Percentiles rank a stretch among this genome's conserved stretches.
phyloP scores from a whole-genome alignment of 2,888 invertebrate genomes.

The Meloe dianella region DNA sequence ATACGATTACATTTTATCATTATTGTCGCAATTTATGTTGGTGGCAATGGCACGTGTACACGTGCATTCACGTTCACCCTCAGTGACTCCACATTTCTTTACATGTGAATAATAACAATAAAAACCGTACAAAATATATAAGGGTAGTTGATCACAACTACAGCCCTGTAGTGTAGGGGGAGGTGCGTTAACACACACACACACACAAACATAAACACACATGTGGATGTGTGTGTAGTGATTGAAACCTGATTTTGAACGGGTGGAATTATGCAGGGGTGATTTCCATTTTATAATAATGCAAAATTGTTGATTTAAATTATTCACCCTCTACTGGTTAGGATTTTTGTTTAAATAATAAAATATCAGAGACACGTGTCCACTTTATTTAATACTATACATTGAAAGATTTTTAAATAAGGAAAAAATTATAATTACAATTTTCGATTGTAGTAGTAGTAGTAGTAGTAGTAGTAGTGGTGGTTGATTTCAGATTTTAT shows the following conservation, averaged over 20 bases:
- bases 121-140: neutral
- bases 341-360: neutral
- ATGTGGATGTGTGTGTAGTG: constrained; percentile 35
- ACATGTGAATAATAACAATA: constrained; percentile 10
- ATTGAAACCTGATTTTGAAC: constrained; percentile 46
- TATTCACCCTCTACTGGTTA: constrained; percentile 32
- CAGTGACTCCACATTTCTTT: neutral
- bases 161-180: constrained; percentile 7
- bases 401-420: neutral
- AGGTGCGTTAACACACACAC: neutral
- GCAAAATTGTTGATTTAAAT: constrained; percentile 33
- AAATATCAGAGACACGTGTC: constrained; percentile 1
- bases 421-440: constrained; percentile 8
- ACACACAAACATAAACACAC: too few relatives aligned
- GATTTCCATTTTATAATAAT: constrained; percentile 10
- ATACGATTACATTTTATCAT: neutral
- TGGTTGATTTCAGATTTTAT: neutral
- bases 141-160: constrained; percentile 10
- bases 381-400: neutral
- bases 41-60: constrained; percentile 7
- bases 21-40: too few relatives aligned
- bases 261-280: constrained; percentile 37
- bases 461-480: neutral
- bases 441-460: neutral
- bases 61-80: constrained; percentile 4